Evolutionary conservation across 2,797 vertebrate genomes (phyloP).

Genomic region (Paramormyrops hopkinsi): DNA sequence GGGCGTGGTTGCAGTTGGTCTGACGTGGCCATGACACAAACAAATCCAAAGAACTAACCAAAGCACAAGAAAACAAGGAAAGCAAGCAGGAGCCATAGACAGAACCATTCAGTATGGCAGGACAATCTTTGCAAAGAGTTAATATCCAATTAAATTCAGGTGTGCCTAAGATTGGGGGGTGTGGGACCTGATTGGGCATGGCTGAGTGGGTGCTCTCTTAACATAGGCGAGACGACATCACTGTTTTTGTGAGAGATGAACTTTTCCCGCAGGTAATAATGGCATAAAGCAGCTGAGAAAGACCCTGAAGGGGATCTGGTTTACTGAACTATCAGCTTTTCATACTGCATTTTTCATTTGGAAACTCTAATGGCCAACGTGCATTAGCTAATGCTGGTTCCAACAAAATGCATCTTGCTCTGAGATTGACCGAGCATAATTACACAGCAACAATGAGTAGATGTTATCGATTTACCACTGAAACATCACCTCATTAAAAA

Average conservation of each 20-base stretch:
- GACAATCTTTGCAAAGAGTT: background rate
- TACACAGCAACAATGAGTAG: slow-evolving; percentile 28
- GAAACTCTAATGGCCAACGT: slow-evolving; percentile 13
- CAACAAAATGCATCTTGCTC: slow-evolving; percentile 28
- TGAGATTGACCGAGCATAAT: slow-evolving; percentile 35
- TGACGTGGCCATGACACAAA: background rate
- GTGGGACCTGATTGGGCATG: background rate
- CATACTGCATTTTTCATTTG: slow-evolving; percentile 12
- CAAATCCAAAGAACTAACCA: background rate
- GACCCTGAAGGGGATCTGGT: background rate
- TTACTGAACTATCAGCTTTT: slow-evolving; percentile 22
- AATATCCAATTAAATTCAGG: background rate
- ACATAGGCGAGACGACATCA: background rate
- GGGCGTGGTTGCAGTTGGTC: background rate
- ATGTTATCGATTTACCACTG: slow-evolving; percentile 40
- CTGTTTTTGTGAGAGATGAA: background rate
- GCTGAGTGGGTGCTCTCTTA: background rate
- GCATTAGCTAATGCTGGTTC: slow-evolving; percentile 14
- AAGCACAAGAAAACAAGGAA: background rate
- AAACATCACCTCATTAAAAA: slow-evolving; percentile 28
- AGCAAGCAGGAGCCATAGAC: background rate
- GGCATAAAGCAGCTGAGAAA: background rate
- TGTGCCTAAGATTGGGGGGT: background rate
- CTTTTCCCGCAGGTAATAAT: background rate
- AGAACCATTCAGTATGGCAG: background rate